Evolutionary conservation across 1,140 invertebrate species (phyloP), one percentile per base, ranked within the genome.

Genomic region (Pseudomyrmex sp.): DNA sequence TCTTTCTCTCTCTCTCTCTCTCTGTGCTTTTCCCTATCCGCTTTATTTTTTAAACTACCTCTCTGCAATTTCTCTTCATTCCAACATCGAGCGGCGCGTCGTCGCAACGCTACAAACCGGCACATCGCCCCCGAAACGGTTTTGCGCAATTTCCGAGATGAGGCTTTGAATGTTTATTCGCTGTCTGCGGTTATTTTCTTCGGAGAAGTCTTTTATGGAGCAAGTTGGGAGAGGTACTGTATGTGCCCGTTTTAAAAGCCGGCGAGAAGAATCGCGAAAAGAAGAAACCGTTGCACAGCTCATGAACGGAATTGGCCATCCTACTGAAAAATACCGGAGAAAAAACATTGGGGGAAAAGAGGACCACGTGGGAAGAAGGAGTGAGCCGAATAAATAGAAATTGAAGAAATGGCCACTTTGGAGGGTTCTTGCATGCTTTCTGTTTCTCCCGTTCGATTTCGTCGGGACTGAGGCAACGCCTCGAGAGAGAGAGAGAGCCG

Each of bases 71-170:
- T 44, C 35, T 77, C 74, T 54, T 66, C 74, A 65, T 35, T 18
- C 48, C 10, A 20, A 56, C 59, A 52, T 76, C 46, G 62, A 15
- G n/a, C 5, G 54, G 74, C 74, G n/a, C 9, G 54, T 59, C 74
- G 2, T 46, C 62, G 20, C 61, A n/a, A 66, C 62, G 61, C 26
- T 76, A 65, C 50, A 76, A 65, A 65, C 50, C 65, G 74, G 4
- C 62, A 35, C 35, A 35, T 35, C 26, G 20, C 50, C 46, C 56
- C 48, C 46, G 69, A 52, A 35, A 62, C 26, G 18, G 46, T 61
- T 61, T 82, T 58, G 66, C 35, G 48, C 77, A 72, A 82, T 82
- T 73, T 73, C 62, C 54, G 77, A 82, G 48, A 82, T 82, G 74
- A 76, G 23, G 23, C 59, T 65, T 76, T 54, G 74, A 77, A 77